phyloP scores from a whole-genome alignment of 2,888 invertebrate species.

The Endotricha flammealis region DNA sequence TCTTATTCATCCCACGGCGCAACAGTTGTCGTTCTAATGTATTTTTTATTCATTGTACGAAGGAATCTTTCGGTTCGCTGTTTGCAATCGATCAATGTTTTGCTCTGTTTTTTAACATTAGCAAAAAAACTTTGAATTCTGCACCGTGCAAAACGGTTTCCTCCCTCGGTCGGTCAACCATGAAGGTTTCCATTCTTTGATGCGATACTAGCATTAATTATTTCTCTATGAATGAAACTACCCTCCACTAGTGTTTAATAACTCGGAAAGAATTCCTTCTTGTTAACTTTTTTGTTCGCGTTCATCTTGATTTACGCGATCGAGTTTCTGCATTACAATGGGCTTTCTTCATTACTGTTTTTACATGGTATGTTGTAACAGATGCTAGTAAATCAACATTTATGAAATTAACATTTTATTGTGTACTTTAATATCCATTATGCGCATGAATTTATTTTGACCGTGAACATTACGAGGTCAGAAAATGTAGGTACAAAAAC shows the following conservation, averaged over 20 bases:
- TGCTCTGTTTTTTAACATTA: constrained; percentile 27
- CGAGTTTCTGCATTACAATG: constrained; percentile 1
- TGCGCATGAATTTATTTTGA: neutral
- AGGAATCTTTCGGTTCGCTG: constrained; percentile 29
- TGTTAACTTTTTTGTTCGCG: neutral
- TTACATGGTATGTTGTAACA: constrained; percentile 1
- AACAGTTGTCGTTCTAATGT: constrained; percentile 20
- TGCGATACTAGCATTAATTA: constrained; percentile 7
- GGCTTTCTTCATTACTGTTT: neutral
- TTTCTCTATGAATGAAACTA: constrained; percentile 7
- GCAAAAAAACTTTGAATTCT: constrained; percentile 30
- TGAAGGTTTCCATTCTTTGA: constrained; percentile 32
- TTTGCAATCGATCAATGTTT: constrained; percentile 34
- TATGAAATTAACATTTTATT: neutral
- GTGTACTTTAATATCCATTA: neutral
- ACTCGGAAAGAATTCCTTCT: constrained; percentile 1
- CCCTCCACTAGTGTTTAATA: constrained; percentile 4
- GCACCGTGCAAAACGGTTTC: constrained; percentile 32
- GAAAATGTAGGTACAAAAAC: constrained; percentile 1
- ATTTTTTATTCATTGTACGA: constrained; percentile 26
- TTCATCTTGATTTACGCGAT: neutral
- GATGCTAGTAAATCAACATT: neutral
- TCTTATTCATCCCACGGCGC: constrained; percentile 35
- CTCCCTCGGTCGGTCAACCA: constrained; percentile 32
- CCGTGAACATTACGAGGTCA: constrained; percentile 1